Evolutionary conservation across 2,797 vertebrate species (phyloP).

Genomic region (Antennarius maculatus): DNA sequence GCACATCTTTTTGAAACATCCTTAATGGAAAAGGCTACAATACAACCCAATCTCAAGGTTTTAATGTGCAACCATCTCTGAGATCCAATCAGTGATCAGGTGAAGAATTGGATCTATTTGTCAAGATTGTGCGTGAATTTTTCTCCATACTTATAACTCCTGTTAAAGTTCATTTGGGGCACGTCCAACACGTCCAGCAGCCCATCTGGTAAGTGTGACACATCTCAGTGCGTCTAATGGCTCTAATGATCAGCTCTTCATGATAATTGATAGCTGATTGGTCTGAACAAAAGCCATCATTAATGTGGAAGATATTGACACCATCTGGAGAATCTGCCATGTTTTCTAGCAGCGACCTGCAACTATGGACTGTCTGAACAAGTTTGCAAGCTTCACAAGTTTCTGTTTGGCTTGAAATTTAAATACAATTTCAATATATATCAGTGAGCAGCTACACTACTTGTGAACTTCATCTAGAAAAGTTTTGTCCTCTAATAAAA

Average conservation of each 20-base stretch:
- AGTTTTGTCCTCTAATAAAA: constrained; percentile 18
- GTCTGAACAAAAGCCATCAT: no score
- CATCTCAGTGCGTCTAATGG: no score
- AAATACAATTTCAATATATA: background rate
- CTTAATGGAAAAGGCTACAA: constrained; percentile 4
- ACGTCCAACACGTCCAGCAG: no score
- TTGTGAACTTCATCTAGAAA: background rate
- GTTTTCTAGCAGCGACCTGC: no score
- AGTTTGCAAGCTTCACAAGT: no score
- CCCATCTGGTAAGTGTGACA: no score
- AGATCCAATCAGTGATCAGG: background rate
- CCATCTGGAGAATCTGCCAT: no score
- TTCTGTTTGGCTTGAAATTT: background rate
- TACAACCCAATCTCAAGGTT: constrained; percentile 7
- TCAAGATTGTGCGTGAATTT: constrained; percentile 9
- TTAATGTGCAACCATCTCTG: background rate
- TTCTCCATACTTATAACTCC: constrained; percentile 17
- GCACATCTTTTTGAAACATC: background rate
- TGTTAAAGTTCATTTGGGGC: no score
- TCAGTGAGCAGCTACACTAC: background rate
- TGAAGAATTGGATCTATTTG: constrained; percentile 16
- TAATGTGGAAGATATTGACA: no score
- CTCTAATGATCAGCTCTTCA: no score
- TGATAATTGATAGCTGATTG: no score
- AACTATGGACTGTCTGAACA: no score